Evolutionary conservation across 2,888 invertebrate species (phyloP).

Genomic region (Melanotus villosus): DNA sequence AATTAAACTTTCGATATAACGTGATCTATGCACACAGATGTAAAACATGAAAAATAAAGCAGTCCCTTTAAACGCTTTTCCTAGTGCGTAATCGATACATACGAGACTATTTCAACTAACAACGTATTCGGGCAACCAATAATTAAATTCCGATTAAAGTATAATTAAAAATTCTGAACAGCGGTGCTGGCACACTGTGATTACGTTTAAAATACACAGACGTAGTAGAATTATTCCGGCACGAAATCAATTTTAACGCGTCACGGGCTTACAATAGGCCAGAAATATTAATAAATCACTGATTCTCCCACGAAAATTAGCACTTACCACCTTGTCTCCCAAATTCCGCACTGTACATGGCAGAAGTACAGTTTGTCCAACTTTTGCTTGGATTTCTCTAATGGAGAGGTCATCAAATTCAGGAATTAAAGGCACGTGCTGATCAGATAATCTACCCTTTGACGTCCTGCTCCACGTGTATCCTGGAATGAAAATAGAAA

Average conservation of each 20-base stretch:
- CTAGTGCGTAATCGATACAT: conserved; percentile 12
- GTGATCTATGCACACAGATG: conserved; percentile 41
- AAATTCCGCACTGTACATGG: conserved; percentile 66
- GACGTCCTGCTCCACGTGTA: conserved; percentile 47
- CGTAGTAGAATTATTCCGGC: neutral
- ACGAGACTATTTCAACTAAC: neutral
- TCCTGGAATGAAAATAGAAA: conserved; percentile 44
- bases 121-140: conserved; percentile 7
- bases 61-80: conserved; percentile 11
- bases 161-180: conserved; percentile 12
- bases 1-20: conserved; percentile 45
- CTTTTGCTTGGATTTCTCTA: conserved; percentile 61
- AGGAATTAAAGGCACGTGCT: conserved; percentile 25
- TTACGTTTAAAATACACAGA: neutral
- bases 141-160: conserved; percentile 37
- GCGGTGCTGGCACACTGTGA: neutral
- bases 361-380: conserved; percentile 65
- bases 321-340: conserved; percentile 66
- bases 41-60: conserved; percentile 39
- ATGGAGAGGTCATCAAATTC: conserved; percentile 60
- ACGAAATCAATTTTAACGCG: neutral
- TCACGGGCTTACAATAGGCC: neutral
- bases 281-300: neutral
- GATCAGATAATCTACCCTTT: conserved; percentile 32
- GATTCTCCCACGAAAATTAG: too few relatives aligned